A percentile compares a stretch with the other conserved stretches of the same genome.
phyloP scores from a whole-genome alignment of 2,113 vertebrate species.

The Hippocampus mohnikei region DNA sequence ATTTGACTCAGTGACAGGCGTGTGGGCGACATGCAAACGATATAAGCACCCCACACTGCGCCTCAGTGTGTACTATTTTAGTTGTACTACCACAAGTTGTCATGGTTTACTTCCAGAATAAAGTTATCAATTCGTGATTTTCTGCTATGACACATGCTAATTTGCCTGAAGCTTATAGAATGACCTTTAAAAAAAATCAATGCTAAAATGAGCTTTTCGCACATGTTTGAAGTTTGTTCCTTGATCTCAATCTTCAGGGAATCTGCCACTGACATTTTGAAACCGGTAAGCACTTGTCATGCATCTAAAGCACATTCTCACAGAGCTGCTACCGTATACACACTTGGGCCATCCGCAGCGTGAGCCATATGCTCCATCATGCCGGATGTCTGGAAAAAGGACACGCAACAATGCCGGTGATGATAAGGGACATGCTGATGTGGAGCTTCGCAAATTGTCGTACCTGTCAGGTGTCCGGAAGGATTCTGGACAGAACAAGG shows the following conservation, averaged over 20 bases:
- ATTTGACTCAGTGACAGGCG: slow-evolving; percentile 18
- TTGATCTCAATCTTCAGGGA: slow-evolving; percentile 44
- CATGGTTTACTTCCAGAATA: not conserved
- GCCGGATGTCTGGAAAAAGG: slow-evolving; percentile 5
- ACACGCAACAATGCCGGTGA: not conserved
- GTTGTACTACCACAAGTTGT: not conserved
- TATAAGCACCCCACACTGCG: slow-evolving; percentile 15
- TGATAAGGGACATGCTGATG: slow-evolving; percentile 22
- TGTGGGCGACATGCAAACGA: slow-evolving; percentile 4
- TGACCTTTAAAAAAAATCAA: slow-evolving; percentile 49
- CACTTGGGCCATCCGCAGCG: not conserved
- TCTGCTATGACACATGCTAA: not conserved
- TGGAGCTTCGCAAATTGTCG: too few relatives aligned
- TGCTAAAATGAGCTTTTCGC: slow-evolving; percentile 36
- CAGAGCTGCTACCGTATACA: not conserved
- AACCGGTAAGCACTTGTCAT: slow-evolving; percentile 18
- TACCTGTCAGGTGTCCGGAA: too few relatives aligned
- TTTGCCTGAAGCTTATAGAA: slow-evolving; percentile 50
- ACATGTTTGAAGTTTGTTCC: slow-evolving; percentile 53
- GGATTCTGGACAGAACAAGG: too few relatives aligned
- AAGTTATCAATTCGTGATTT: slow-evolving; percentile 7
- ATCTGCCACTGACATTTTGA: slow-evolving; percentile 64
- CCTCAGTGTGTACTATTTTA: slow-evolving; percentile 1
- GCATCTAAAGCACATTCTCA: slow-evolving; percentile 2
- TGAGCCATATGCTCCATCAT: slow-evolving; percentile 3